Percentiles rank a stretch among this genome's conserved stretches.
Conservation (phyloP, 2,113 vertebrate genomes). For the Cinclus cinclus region DNA sequence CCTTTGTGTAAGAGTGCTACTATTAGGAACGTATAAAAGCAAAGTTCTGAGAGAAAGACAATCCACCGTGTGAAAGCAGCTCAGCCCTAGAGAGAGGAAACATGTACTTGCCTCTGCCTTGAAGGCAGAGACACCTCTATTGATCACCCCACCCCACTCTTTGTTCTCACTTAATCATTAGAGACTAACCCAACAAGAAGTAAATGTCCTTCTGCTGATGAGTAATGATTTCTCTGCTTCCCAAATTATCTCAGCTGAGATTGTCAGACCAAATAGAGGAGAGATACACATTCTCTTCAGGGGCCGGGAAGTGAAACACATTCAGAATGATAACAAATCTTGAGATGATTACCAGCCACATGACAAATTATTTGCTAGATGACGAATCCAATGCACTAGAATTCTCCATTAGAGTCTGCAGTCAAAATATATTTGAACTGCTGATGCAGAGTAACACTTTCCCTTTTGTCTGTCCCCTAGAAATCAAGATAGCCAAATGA, state of each 20-base stretch:
- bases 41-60: not conserved
- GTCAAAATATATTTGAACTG: not conserved
- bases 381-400: not conserved
- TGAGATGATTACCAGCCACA: not conserved
- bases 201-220: not conserved
- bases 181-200: accelerated
- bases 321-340: not conserved
- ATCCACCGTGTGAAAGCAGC: accelerated
- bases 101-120: not conserved
- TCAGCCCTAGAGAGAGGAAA: not conserved
- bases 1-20: not conserved
- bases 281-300: not conserved
- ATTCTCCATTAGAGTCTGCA: not conserved
- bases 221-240: not conserved
- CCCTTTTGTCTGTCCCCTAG: not conserved
- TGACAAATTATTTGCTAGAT: not conserved
- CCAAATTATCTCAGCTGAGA: not conserved
- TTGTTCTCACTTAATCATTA: not conserved
- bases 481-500: not conserved
- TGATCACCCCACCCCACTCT: accelerated
- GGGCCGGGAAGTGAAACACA: not conserved
- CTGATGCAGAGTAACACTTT: not conserved
- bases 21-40: not conserved
- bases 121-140: not conserved
- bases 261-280: not conserved